Evolutionary conservation across 2,888 invertebrate species (phyloP).

Genomic region (Galeopsomyia nigrocyanea): DNA sequence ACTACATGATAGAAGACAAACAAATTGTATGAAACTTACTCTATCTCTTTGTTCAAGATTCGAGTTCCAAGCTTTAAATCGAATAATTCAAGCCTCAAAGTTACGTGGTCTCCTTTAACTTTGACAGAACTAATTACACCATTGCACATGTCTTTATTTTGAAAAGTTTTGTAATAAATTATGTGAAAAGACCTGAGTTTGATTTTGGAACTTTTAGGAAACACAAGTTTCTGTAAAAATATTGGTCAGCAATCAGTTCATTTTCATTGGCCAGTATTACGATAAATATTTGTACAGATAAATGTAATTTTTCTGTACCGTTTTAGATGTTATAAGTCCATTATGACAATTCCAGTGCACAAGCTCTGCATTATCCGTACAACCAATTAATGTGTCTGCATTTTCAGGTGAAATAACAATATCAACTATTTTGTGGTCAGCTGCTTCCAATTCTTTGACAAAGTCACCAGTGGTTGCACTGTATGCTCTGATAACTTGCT

Average conservation of each 20-base stretch:
- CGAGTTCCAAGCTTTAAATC: constrained; percentile 58
- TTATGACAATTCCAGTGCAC: constrained; percentile 73
- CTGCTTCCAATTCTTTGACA: constrained; percentile 73
- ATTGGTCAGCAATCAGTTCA: background rate
- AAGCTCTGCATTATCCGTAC: constrained; percentile 72
- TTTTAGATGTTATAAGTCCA: constrained; percentile 69
- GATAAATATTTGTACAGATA: background rate
- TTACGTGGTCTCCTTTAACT: constrained; percentile 43
- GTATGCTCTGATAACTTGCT: constrained; percentile 74
- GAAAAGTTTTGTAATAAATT: constrained; percentile 54
- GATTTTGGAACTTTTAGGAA: constrained; percentile 44
- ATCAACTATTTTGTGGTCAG: constrained; percentile 70
- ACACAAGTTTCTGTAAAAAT: constrained; percentile 55
- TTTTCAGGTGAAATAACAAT: constrained; percentile 70
- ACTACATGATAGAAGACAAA: constrained; percentile 11
- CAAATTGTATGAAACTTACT: constrained; percentile 37
- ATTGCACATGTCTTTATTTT: constrained; percentile 52
- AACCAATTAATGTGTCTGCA: constrained; percentile 70
- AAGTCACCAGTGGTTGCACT: constrained; percentile 77
- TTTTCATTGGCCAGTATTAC: background rate
- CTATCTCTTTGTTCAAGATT: constrained; percentile 30
- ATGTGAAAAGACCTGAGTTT: constrained; percentile 64
- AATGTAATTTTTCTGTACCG: constrained; percentile 61
- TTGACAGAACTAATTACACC: constrained; percentile 57
- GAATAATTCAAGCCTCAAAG: constrained; percentile 55